These are phyloP conservation scores for Mycetomoellerius zeteki DNA, from an alignment of 1,140 invertebrate species.

Conservation along the genomic window DNA sequence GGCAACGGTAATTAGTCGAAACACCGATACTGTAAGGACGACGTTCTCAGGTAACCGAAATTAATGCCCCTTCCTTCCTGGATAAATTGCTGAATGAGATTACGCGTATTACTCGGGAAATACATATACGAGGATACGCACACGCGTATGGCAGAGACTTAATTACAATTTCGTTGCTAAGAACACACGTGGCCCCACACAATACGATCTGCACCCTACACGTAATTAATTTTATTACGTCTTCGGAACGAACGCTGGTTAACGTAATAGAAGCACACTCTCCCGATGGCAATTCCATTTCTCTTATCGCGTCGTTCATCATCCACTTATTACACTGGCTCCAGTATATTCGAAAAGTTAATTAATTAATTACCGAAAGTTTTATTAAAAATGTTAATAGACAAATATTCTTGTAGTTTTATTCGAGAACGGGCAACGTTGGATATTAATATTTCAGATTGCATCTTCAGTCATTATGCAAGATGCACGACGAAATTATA, in stretches of 20 bases:
- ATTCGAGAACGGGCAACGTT: no score
- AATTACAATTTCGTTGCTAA: slow-evolving; percentile 38
- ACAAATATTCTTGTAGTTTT: not conserved
- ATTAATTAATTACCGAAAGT: slow-evolving; percentile 4
- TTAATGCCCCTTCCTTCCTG: slow-evolving; percentile 17
- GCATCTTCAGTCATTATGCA: slow-evolving; percentile 4
- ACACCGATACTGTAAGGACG: not conserved
- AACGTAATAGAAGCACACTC: not conserved
- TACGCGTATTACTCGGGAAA: slow-evolving; percentile 4
- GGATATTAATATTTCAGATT: slow-evolving; percentile 14
- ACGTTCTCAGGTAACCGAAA: slow-evolving; percentile 16
- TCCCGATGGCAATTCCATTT: slow-evolving; percentile 13
- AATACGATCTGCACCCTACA: slow-evolving; percentile 20
- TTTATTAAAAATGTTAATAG: slow-evolving; percentile 11
- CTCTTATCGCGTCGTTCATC: not conserved
- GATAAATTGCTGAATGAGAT: slow-evolving; percentile 18
- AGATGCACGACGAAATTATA: slow-evolving; percentile 17
- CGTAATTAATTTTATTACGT: slow-evolving; percentile 53
- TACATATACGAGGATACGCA: not conserved
- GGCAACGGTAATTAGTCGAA: slow-evolving; percentile 12
- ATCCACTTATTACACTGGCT: not conserved
- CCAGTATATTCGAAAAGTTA: not conserved
- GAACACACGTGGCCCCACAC: slow-evolving; percentile 9
- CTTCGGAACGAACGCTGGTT: not conserved
- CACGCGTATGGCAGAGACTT: not conserved